Evolutionary conservation across 2,797 vertebrate species (phyloP).

Genomic region (Pangasius krempfi): DNA sequence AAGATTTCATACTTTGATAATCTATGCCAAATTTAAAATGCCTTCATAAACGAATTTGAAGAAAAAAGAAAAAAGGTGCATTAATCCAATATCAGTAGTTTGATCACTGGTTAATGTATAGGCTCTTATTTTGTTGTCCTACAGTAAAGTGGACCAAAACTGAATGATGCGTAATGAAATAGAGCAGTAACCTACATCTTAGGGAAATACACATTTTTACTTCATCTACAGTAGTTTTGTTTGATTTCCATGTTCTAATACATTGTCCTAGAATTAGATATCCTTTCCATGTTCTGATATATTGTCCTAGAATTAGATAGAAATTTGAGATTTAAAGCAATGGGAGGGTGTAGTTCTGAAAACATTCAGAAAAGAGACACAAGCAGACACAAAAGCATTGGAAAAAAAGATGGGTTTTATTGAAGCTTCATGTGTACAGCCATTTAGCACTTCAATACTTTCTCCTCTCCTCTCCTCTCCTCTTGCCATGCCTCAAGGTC

Average conservation of each 20-base stretch:
- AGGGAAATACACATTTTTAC: background rate
- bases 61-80: background rate
- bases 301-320: background rate
- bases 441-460: background rate
- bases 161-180: background rate
- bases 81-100: background rate
- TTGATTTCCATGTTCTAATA: background rate
- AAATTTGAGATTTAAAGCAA: background rate
- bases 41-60: background rate
- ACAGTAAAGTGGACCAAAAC: background rate
- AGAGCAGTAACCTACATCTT: background rate
- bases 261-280: too few relatives aligned
- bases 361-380: background rate
- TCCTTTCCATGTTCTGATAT: background rate
- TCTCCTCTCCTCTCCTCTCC: background rate
- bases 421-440: background rate
- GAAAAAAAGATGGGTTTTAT: background rate
- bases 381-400: background rate
- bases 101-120: background rate
- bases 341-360: background rate
- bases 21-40: background rate
- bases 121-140: background rate
- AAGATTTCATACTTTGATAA: background rate
- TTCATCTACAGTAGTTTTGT: background rate
- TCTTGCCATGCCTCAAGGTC: background rate